These are phyloP conservation scores for Spicauda simplicius DNA, from an alignment of 2,888 invertebrate species.

Conservation along the genomic window DNA sequence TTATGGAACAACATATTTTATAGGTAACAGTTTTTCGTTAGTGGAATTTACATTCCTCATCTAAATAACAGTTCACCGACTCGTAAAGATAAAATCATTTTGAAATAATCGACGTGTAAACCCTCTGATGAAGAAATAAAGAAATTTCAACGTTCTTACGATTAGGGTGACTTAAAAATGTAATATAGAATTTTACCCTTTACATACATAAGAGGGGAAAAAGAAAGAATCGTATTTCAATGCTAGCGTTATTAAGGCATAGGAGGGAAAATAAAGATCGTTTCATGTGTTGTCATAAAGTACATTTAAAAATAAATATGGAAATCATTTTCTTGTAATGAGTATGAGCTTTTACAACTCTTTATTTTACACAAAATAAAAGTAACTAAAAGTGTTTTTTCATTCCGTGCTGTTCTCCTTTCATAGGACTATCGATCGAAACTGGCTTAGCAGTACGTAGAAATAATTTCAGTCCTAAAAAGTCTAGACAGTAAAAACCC, in stretches of 20 bases:
- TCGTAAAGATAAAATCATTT: conserved; percentile 23
- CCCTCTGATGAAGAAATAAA: conserved; percentile 19
- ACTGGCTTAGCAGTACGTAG: neutral
- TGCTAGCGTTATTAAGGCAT: neutral
- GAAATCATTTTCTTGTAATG: too few species aligned
- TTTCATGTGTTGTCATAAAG: neutral
- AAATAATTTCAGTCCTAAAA: conserved; percentile 9
- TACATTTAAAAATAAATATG: neutral
- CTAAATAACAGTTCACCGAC: neutral
- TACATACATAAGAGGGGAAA: neutral
- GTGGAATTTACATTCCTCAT: neutral
- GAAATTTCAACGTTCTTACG: conserved; percentile 9
- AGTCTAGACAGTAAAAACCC: conserved; percentile 18
- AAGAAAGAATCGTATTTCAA: neutral
- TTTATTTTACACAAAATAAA: too few species aligned
- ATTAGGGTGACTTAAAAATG: conserved; percentile 20
- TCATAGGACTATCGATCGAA: neutral
- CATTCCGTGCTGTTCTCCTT: too few species aligned
- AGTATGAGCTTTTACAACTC: too few species aligned
- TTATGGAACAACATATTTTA: neutral
- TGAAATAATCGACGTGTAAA: conserved; percentile 9
- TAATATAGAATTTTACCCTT: conserved; percentile 21
- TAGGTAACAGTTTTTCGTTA: neutral
- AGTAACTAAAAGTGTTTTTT: neutral
- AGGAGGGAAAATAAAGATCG: neutral